Evolutionary conservation across 2,888 invertebrate species (phyloP), one percentile per base, ranked within the genome.

Genomic region (Empis stercorea): DNA sequence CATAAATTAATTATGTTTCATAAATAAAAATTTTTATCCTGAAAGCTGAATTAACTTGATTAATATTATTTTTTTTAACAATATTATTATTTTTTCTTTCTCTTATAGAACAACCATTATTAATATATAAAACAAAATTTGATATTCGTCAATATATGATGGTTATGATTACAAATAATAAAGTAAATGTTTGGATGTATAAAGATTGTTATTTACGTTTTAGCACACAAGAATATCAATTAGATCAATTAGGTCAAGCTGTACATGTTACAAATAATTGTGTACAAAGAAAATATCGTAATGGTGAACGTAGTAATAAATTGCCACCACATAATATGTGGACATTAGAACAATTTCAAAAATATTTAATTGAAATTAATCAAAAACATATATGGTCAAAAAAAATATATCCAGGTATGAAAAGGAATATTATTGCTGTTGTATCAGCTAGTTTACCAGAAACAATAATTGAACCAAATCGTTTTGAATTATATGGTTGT

Each of bases 91-190:
- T n/a, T n/a, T n/a, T n/a, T n/a, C n/a, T n/a, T n/a, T n/a, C n/a
- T n/a, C n/a, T 34, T 34, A n/a, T 7, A 86, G 87, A 88, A 70
- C 79, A 82, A 41, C 92, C 92, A 1, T 65, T 89, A 40, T 67
- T 93, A 40, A 79, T 93, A 37, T 76, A 87, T 63, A 80, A 83
- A 51, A 89, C 89, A 1, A 93, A 93, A 71, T 93, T 93, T 63
- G 92, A 93, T 61, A 88, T 93, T 52, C 76, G 92, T 10, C 87
- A 89, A 67, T 93, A 91, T 78, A 91, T 89, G 66, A 68, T 93
- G 45, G 48, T 66, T 4, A 81, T 89, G 1, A 87, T 67, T 10
- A 52, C 85, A 36, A 82, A 80, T 55, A 77, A 76, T 55, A 86
- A 86, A 0, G 71, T 92, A 43, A 81, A 82, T 1, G 79, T 93